Percentiles rank a stretch among this genome's conserved stretches.
phyloP scores from a whole-genome alignment of 2,888 invertebrate genomes.

The Dugesia japonica region DNA sequence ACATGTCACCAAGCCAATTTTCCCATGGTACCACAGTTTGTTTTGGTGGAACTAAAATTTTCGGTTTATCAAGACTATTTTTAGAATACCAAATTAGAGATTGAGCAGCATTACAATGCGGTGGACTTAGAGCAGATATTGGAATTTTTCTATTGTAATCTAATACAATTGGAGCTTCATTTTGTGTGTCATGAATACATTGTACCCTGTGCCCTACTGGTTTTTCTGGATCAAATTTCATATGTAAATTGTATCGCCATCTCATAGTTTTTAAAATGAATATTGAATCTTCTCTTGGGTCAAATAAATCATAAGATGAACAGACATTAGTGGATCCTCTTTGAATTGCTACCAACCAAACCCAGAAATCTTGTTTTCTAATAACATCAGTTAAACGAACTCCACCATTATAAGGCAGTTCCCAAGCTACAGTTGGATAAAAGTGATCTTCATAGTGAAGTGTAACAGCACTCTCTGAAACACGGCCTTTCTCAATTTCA shows the following conservation, averaged over 20 bases:
- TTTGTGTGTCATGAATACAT: constrained; percentile 26
- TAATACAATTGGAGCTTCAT: constrained; percentile 24
- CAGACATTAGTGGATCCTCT: background rate
- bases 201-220: constrained; percentile 24
- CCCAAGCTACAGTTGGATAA: constrained; percentile 33
- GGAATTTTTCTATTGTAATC: constrained; percentile 25
- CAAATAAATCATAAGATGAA: constrained; percentile 15
- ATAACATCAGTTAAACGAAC: constrained; percentile 31
- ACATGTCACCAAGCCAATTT: constrained; percentile 30
- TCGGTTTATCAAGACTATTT: constrained; percentile 10
- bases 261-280: constrained; percentile 32
- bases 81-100: constrained; percentile 33
- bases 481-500: constrained; percentile 25
- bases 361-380: constrained; percentile 32
- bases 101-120: constrained; percentile 33
- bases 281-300: constrained; percentile 17
- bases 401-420: constrained; percentile 28
- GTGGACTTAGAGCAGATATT: constrained; percentile 30
- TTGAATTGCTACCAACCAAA: constrained; percentile 32
- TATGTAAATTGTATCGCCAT: constrained; percentile 26
- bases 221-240: constrained; percentile 30
- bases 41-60: constrained; percentile 33
- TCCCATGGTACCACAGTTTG: constrained; percentile 29
- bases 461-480: background rate
- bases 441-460: constrained; percentile 32